Base-by-base conservation (phyloP, 2,888 invertebrate species). In the Poecilus cupreus region DNA sequence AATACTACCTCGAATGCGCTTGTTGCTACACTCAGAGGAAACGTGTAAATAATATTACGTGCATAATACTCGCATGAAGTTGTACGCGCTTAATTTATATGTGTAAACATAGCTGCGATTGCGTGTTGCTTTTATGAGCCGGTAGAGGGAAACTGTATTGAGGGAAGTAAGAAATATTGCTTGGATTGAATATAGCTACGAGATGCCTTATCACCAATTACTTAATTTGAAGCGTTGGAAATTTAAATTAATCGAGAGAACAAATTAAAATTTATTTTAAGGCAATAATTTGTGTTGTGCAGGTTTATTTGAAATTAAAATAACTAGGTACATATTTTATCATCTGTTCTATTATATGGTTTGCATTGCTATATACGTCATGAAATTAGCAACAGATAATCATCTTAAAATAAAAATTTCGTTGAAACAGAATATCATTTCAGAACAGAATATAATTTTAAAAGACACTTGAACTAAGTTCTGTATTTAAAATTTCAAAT, bases 41-140 rank as follows among this genome's bases (percentile, higher is more conserved):
- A 57, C 26, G 10, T 57, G 57, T 57, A 57, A 1, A 57, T 57
- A 57, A 22, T 13, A 22, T 22, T 6, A 22, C 57, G 49, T 57
- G 57, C 2, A 22, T 57, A 57, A 57, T 57, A 57, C 57, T 24
- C 26, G 26, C 57, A 8, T 57, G n/a, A 57, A 6, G 57, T 57
- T 22, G 18, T 57, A 22, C 20, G 22, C 1, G 24, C 18, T 57
- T 57, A 22, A 57, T 57, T 57, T 57, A 57, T 24, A 22, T 22
- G 26, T 57, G 57, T 22, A 57, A 57, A 57, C 24, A 57, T 20
- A 49, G 13, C 3, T 49, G 5, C 16, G 11, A 8, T 5, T 49
- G 18, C 49, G 8, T 32, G 32, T 32, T 32, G 32, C 8, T 32
- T 32, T 32, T 32, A 32, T 32, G 5, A 32, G 16, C 49, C 18